Evolutionary conservation across 2,888 invertebrate genomes (phyloP), one percentile per base, ranked within the genome.

Genomic region (Clunio marinus): DNA sequence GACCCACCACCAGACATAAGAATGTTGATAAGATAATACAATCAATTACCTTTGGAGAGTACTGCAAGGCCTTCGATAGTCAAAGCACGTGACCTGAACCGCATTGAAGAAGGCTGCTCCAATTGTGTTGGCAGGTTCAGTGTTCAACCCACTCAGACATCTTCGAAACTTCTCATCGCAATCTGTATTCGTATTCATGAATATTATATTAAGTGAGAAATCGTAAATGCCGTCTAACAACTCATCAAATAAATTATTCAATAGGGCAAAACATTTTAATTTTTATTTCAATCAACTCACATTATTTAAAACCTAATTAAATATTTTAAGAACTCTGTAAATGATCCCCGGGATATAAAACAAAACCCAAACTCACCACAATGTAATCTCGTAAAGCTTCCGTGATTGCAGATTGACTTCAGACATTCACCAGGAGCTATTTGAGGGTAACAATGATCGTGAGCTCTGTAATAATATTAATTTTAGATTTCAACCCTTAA

Each of bases 41-140:
- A 71, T 72, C 28, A 76, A 77, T 75, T 79, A 85, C 85, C 83
- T 84, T 76, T 86, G 85, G 79, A 82, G 83, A 55, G 83, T 77
- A 0, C 85, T 83, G 74, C 86, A 86, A 2, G 86, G 85, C 69
- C 83, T 82, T 69, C 84, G 78, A 73, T 86, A 84, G 73, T 83
- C 84, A 77, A 89, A 88, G 73, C 89, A 89, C 69, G 85, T 86
- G 24, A 88, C 84, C 73, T 87, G 87, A 10, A 88, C 84, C 37
- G 89, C 83, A 74, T 89, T 88, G 80, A 89, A 89, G 77, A 86
- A 89, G 28, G 89, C 82, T 20, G 86, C 85, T n/a, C 88, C 88
- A 69, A 88, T 79, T 0, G 86, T 85, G 72, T 86, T 85, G 15
- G 88, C 87, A n/a, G 87, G 85, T 73, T 86, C 77, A 24, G 87